Base-by-base conservation (phyloP, 1,140 invertebrate genomes). In the Pseudomyrmex concolor region DNA sequence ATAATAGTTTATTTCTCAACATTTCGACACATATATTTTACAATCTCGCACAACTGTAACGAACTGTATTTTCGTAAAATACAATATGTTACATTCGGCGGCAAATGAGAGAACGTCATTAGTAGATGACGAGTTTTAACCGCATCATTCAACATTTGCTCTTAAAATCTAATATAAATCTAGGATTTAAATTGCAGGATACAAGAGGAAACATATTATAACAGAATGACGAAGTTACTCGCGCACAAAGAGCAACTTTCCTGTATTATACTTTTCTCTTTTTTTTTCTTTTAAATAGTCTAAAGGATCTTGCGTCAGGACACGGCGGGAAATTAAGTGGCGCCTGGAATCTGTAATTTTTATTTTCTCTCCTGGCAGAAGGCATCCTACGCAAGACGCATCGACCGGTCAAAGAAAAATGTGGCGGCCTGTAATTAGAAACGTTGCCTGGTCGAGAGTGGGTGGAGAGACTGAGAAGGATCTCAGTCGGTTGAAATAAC, bases 401-500 rank as follows among this genome's bases (percentile, higher is more conserved):
- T 72, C 73, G 66, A 62, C 17, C 62, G 81, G 48, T 63, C 64
- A 83, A 73, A 78, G 87, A 84, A 72, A 82, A 81, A 60, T 19
- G 84, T 73, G 83, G 72, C 86, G 87, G 86, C 74, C 71, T 89
- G 85, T 92, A 91, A 92, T 92, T 92, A 92, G 87, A 92, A 92
- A 90, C 71, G 84, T 82, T 81, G 84, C 34, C 34, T 34, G 60
- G 71, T 76, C 71, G 50, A 68, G 63, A 84, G 72, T 82, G 83
- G 84, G 86, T 72, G 76, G 88, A 84, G 78, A 57, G 54, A 78
- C 66, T 15, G 78, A 77, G 51, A 74, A 68, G 59, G 73, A 78
- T 70, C 55, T 60, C 57, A 57, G 60, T 64, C 85, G 78, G 86
- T 76, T 80, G 73, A 85, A 88, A 89, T 85, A 88, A 90, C 89